Evolutionary conservation across 2,888 invertebrate genomes (phyloP), one percentile per base, ranked within the genome.

Genomic region (Drosophila aldrichi): DNA sequence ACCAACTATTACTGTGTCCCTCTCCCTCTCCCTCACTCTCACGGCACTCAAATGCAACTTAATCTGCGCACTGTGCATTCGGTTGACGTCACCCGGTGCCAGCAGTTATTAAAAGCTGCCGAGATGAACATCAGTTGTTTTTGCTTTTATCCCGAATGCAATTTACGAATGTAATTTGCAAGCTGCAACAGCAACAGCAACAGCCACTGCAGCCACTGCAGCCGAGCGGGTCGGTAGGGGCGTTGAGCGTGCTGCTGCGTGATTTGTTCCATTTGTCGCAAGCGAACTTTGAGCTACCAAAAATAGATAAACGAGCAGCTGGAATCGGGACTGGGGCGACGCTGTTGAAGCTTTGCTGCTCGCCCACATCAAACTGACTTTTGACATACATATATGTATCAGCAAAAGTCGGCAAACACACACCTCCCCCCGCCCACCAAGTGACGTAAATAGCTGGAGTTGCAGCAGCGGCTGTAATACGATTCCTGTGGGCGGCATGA

Each of bases 41-140:
- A 60, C 70, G 70, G 62, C 79, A 77, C 65, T 82, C 61, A 51
- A 69, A 74, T 77, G 79, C 74, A 79, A 70, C 69, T 63, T 69
- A 75, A 74, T 63, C 54, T 54, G 46, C 20, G 7, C n/a, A 32
- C 48, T 38, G 32, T 49, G 65, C 36, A 46, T 16, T 22, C 41
- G 54, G 25, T 46, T 40, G 61, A 51, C 51, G 51, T 51, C 51
- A 51, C 5, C 20, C 22, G 16, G 16, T 16, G 41, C 38, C 34
- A 32, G 22, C 43, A 60, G 51, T 34, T 43, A 22, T 61, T 43
- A 22, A 52, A 41, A 36, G 60, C 43, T 62, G 29, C 34, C 40
- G 51, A 40, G 41, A 41, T 51, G 49, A 32, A 16, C 20, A 60
- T 44, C 44, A 22, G 12, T 43, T 20, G 29, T 25, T 36, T 46